A percentile compares a stretch with the other conserved stretches of the same genome.
phyloP scores from a whole-genome alignment of 2,797 vertebrate genomes.

The Notolabrus celidotus region DNA sequence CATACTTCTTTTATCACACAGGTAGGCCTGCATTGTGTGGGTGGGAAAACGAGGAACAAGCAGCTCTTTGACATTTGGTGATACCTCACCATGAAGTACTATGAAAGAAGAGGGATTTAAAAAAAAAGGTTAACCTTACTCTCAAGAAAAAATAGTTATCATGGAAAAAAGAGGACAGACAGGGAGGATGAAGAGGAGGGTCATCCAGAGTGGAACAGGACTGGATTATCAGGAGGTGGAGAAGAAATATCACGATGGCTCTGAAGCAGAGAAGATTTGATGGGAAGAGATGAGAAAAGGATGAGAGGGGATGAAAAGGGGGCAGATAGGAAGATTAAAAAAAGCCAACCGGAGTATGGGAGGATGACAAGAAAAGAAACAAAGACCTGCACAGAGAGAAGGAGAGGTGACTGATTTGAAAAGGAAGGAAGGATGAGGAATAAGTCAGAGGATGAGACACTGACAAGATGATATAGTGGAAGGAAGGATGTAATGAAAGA shows the following conservation, averaged over 20 bases:
- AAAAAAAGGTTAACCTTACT: not conserved
- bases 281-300: constrained; percentile 20
- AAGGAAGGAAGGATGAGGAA: constrained; percentile 11
- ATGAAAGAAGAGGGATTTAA: not conserved
- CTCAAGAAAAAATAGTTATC: not conserved
- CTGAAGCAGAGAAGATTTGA: constrained; percentile 11
- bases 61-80: too few relatives aligned
- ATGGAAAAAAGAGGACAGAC: not conserved
- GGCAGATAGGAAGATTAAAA: constrained; percentile 40
- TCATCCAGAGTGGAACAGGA: constrained; percentile 1
- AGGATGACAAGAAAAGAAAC: constrained; percentile 10
- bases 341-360: constrained; percentile 32
- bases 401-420: constrained; percentile 22
- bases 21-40: too few relatives aligned
- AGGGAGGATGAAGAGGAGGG: not conserved
- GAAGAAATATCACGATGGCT: constrained; percentile 24
- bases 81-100: not conserved
- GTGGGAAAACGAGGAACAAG: too few relatives aligned
- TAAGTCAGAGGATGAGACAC: constrained; percentile 11
- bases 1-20: too few relatives aligned
- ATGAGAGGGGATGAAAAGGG: constrained; percentile 15
- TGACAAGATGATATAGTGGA: constrained; percentile 52
- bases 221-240: constrained; percentile 31
- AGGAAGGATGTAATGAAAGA: constrained; percentile 36
- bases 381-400: not conserved